A percentile compares a stretch with the other conserved stretches of the same genome.
Conservation (phyloP, 2,113 vertebrate genomes). For the Agelaius phoeniceus region DNA sequence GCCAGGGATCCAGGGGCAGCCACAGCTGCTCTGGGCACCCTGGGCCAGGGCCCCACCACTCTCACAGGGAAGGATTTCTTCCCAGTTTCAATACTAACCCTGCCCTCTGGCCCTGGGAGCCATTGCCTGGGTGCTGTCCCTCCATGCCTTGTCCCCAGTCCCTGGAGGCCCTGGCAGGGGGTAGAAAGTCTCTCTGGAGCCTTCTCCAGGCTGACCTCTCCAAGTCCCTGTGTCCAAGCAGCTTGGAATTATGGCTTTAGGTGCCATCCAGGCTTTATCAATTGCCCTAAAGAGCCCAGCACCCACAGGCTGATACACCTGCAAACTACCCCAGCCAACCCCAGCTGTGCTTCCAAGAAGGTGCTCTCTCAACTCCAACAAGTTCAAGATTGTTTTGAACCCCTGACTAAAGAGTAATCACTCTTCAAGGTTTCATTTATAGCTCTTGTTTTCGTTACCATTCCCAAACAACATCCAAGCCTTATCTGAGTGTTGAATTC, state of each 20-base stretch:
- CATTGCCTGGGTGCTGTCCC: neutral
- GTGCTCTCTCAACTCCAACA: neutral
- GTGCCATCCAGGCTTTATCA: neutral
- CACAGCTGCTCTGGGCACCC: neutral
- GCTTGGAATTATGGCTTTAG: neutral
- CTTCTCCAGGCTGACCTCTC: neutral
- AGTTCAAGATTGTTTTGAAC: neutral
- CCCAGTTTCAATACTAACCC: neutral
- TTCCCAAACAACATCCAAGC: neutral
- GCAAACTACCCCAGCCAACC: neutral
- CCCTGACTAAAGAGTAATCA: neutral
- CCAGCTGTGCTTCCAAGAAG: neutral
- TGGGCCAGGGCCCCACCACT: fast-evolving
- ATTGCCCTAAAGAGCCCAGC: neutral
- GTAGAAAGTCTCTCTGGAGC: neutral
- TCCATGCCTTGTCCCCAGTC: fast-evolving
- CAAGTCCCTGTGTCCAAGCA: neutral
- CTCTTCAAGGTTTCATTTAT: neutral
- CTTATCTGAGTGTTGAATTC: neutral
- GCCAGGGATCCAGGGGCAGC: neutral
- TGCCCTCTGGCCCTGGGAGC: neutral
- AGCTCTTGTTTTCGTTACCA: neutral
- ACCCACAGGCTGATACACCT: neutral
- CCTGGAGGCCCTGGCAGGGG: neutral
- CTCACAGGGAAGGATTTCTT: fast-evolving